Conservation (phyloP, 1,140 invertebrate genomes). For the Drosophila pachea region DNA sequence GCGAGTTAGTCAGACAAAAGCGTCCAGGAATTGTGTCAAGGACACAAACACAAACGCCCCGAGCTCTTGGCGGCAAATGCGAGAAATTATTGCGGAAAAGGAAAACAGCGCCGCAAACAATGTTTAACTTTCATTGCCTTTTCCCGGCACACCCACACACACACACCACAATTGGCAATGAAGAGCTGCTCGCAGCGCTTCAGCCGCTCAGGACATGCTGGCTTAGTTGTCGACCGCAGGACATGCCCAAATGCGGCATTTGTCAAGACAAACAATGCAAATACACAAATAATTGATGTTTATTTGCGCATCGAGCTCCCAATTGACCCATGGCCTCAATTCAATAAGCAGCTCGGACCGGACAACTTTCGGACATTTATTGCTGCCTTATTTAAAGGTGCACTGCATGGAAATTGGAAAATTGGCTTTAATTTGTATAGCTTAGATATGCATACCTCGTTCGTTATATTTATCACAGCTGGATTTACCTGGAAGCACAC, state of each 20-base stretch:
- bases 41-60: conserved; percentile 50
- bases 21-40: conserved; percentile 58
- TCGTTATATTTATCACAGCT: no score
- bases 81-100: conserved; percentile 72
- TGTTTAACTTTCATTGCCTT: conserved; percentile 68
- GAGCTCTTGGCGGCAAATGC: conserved; percentile 50
- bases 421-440: no score
- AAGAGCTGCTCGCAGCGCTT: conserved; percentile 17
- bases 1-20: conserved; percentile 27
- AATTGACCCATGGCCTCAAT: conserved; percentile 6
- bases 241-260: conserved; percentile 6
- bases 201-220: conserved; percentile 11
- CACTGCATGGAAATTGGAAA: no score
- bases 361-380: background rate
- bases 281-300: conserved; percentile 14
- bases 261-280: conserved; percentile 24
- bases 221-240: conserved; percentile 18
- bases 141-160: conserved; percentile 8
- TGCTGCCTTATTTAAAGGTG: background rate
- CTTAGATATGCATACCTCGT: no score
- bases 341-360: background rate
- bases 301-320: background rate
- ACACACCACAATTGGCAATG: conserved; percentile 24
- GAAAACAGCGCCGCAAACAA: conserved; percentile 66
- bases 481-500: background rate